phyloP scores from a whole-genome alignment of 2,113 vertebrate genomes.

The Mesocricetus auratus region DNA sequence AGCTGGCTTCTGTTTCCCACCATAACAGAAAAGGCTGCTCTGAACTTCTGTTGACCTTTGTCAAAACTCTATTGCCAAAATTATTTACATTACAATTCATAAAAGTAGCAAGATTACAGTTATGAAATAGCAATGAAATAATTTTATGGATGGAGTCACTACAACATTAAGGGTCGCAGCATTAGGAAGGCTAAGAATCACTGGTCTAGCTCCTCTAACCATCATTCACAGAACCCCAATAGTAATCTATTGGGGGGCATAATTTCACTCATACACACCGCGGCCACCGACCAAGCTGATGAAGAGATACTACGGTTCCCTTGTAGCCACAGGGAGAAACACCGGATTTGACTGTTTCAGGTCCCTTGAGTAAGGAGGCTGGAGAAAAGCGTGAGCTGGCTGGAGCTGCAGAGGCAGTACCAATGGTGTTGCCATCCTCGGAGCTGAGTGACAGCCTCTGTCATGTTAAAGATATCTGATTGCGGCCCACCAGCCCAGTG shows the following conservation, averaged over 20 bases:
- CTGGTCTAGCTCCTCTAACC: too few relatives aligned
- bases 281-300: neutral
- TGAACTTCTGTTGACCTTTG: neutral
- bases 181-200: neutral
- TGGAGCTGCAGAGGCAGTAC: too few relatives aligned
- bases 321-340: neutral
- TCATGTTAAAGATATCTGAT: too few relatives aligned
- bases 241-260: fast-evolving
- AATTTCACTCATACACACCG: neutral
- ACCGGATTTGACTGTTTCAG: neutral
- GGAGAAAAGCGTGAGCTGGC: neutral
- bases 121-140: neutral
- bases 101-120: neutral
- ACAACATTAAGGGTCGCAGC: neutral
- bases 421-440: fast-evolving
- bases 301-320: neutral
- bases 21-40: neutral
- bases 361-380: too few relatives aligned
- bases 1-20: conserved; percentile 2
- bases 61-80: neutral
- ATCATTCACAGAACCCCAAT: neutral
- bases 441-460: neutral
- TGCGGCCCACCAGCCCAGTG: fast-evolving
- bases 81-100: neutral
- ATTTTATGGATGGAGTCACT: neutral